Conservation (phyloP, 2,797 vertebrate species). For the Glyptemys insculpta region DNA sequence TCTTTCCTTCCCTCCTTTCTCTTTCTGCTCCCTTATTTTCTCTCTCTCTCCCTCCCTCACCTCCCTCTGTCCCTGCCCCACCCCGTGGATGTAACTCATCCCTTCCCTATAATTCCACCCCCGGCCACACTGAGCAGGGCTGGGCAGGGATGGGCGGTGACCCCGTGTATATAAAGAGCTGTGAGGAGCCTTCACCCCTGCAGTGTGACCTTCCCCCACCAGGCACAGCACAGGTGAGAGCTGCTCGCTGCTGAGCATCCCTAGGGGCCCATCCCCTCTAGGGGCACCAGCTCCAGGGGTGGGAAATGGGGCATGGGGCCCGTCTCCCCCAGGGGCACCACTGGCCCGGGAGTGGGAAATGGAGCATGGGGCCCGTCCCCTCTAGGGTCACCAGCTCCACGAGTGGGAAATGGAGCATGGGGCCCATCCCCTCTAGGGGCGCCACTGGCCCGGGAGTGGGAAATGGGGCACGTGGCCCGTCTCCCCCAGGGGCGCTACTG, state of each 20-base stretch:
- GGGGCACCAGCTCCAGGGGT: neutral
- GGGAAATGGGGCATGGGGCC: neutral
- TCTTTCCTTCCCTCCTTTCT: neutral
- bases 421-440: too few species aligned
- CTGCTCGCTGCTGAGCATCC: neutral
- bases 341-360: too few species aligned
- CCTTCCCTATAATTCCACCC: neutral
- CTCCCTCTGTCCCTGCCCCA: neutral
- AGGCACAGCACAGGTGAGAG: neutral
- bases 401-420: too few species aligned
- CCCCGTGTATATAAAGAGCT: neutral
- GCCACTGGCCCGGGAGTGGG: too few species aligned
- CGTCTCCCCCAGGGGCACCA: neutral
- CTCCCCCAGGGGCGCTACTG: too few species aligned
- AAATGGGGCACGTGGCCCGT: too few species aligned
- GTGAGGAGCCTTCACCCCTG: neutral
- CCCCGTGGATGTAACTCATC: neutral
- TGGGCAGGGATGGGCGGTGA: neutral
- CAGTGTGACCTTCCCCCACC: neutral
- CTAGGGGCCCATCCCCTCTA: neutral
- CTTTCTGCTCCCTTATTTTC: neutral
- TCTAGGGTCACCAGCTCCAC: too few species aligned
- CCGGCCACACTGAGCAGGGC: rapidly evolving
- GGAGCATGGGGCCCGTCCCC: too few species aligned
- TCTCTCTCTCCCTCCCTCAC: neutral